These are phyloP conservation scores for Piliocolobus tephrosceles DNA, from an alignment of 2,113 vertebrate species.

Conservation along the genomic window DNA sequence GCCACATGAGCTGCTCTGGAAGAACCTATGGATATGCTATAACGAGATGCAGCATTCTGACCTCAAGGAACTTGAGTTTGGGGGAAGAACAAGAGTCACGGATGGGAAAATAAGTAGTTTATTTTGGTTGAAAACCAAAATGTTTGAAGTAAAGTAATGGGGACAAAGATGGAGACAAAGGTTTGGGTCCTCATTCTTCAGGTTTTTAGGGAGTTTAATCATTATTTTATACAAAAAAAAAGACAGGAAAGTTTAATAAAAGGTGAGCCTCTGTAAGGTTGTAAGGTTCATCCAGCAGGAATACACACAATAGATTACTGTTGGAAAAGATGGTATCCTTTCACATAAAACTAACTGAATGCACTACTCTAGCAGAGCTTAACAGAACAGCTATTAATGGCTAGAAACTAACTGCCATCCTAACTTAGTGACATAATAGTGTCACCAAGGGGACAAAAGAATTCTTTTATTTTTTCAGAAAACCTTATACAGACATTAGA, in stretches of 20 bases:
- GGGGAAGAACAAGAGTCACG: background rate
- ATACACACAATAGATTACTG: background rate
- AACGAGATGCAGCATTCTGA: background rate
- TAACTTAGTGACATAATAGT: background rate
- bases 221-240: background rate
- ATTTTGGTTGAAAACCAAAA: background rate
- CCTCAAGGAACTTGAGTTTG: background rate
- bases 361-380: background rate
- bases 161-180: background rate
- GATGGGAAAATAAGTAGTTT: background rate
- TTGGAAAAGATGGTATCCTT: background rate
- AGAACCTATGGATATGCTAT: background rate
- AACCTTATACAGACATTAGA: background rate
- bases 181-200: background rate
- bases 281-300: background rate
- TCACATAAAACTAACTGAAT: background rate
- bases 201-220: background rate
- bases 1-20: fast-evolving
- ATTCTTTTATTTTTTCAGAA: slow-evolving; percentile 1
- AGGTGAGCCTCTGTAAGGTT: background rate
- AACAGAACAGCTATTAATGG: background rate
- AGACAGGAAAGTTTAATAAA: background rate
- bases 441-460: background rate
- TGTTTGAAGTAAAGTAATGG: background rate
- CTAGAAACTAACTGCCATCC: background rate